phyloP scores from a whole-genome alignment of 2,888 invertebrate species.

The Aelia acuminata region DNA sequence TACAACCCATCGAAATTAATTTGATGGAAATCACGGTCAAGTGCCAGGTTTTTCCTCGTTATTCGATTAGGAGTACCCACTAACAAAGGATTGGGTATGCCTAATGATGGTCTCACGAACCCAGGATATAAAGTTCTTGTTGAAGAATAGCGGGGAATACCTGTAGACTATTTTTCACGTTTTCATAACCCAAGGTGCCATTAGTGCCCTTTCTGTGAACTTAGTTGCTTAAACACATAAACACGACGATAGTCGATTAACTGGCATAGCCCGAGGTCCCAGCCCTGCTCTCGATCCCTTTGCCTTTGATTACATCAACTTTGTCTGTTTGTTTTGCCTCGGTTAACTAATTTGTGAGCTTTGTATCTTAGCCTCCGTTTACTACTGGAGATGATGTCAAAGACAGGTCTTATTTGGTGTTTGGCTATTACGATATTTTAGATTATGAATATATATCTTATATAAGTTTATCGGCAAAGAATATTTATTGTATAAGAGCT shows the following conservation, averaged over 20 bases:
- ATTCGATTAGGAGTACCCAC: too few relatives aligned
- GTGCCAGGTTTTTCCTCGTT: too few relatives aligned
- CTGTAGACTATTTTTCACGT: not conserved
- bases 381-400: not conserved
- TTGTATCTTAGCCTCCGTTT: not conserved
- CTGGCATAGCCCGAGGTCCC: not conserved
- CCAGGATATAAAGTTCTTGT: too few relatives aligned
- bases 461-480: too few relatives aligned
- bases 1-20: too few relatives aligned
- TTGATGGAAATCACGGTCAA: too few relatives aligned
- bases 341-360: not conserved
- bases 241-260: not conserved
- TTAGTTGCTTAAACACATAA: not conserved
- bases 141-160: too few relatives aligned
- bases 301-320: not conserved
- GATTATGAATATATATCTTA: not conserved
- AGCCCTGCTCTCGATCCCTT: not conserved
- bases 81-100: too few relatives aligned
- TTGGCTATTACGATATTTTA: not conserved
- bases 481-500: too few relatives aligned
- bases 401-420: not conserved
- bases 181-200: not conserved
- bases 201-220: not conserved
- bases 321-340: not conserved
- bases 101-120: too few relatives aligned